Base-by-base conservation (phyloP, 2,888 invertebrate genomes). In the Luperina nickerlii region DNA sequence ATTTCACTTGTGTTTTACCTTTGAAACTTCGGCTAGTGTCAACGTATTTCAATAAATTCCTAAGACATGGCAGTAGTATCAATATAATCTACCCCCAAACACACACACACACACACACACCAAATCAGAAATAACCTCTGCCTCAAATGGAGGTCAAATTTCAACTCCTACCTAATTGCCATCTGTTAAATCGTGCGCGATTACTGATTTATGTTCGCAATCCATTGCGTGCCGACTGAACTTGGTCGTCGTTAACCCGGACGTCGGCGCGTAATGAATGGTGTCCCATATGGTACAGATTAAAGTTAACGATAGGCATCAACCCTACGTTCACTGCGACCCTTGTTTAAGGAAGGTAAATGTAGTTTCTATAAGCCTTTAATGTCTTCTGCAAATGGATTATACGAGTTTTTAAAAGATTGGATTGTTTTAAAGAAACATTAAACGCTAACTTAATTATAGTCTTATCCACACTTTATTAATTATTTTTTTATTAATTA, bases 121-220 rank as follows among this genome's bases (percentile, higher is more conserved):
- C 20, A 38, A 68, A 72, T 71, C 68, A 62, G 42, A 69, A 82
- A 76, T 54, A 78, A 74, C n/a, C 15, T 75, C 75, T 62, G 48
- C 69, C 38, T 45, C n/a, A 24, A 78, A 74, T 51, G 54, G 67
- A 72, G 85, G 66, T 78, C 66, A 70, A 76, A 77, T 74, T 82
- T 74, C 78, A 63, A 87, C 76, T 81, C 51, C 48, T 51, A 78
- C 69, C 78, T 89, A 87, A 89, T 87, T 87, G 78, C 74, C 60
- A 65, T 70, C 76, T 71, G 89, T 86, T 87, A 84, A 88, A 87
- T 88, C 76, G 87, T 76, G 54, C 74, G 74, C 73, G 70, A 78
- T 63, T 76, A 73, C 57, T 80, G 76, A 89, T 87, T 82, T 80
- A 87, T 80, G 76, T 73, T 80, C 24, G 73, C 79, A 78, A 87